Base-by-base conservation (phyloP, 2,113 vertebrate species). In the Myotis davidii region DNA sequence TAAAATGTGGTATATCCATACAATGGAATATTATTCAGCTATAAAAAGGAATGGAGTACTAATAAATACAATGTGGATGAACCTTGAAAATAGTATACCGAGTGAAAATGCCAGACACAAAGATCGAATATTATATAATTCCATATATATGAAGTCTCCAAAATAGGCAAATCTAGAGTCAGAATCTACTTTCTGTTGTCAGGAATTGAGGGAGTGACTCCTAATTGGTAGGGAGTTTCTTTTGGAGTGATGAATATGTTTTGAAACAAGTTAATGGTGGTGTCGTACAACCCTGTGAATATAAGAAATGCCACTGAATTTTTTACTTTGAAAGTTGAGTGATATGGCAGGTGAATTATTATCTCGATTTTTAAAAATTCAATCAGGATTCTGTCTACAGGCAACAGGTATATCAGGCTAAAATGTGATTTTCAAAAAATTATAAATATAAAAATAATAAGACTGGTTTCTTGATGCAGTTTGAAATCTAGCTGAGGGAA, bases 401-500 rank as follows among this genome's bases (percentile, higher is more conserved):
- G 27, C 42, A 91, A 84, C 9, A 91, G 48, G 56, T 50, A 77
- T 6, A 92, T 32, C 13, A 48, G 20, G 48, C 8, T 89, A 48
- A 74, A 96, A 42, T 61, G 29, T 82, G 20, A 77, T 73, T 94
- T 92, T 65, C 23, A 86, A 88, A 91, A 96, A 83, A 91, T 34
- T 54, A 48, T 85, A 29, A 69, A 65, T 85, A 77, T 39, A 67
- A 88, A 82, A 92, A 59, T 50, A 59, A 83, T 45, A 32, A 95
- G 20, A 78, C 20, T 52, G 32, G 16, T 64, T 93, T 95, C 21
- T 27, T 87, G 64, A 89, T 69, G 87, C 2, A 17, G 83, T n/a
- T 74, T 94, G 69, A 90, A 92, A 86, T 87, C 39, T 79, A 72
- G n/a, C 56, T 74, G 34, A 85, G 56, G 39, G 45, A 90, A 94